These are phyloP conservation scores for Synanthedon formicaeformis DNA, from an alignment of 2,888 invertebrate species.

Conservation along the genomic window DNA sequence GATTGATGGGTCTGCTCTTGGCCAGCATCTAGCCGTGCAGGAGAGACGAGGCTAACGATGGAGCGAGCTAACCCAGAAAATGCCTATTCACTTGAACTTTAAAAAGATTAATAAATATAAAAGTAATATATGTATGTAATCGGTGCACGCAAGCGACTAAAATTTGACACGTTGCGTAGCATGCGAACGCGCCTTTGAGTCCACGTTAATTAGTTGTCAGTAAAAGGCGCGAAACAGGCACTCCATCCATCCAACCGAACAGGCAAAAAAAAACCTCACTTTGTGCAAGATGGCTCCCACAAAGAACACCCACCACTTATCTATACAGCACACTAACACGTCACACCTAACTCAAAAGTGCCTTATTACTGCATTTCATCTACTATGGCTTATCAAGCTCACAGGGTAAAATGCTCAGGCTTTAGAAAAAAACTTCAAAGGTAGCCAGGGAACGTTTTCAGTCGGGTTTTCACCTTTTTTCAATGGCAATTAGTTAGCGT, in stretches of 20 bases:
- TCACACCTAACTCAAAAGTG: slow-evolving; percentile 61
- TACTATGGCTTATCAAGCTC: slow-evolving; percentile 64
- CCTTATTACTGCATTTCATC: slow-evolving; percentile 46
- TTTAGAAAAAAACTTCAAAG: slow-evolving; percentile 51
- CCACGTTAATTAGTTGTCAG: slow-evolving; percentile 6
- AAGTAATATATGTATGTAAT: too few species aligned
- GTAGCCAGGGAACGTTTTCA: slow-evolving; percentile 57
- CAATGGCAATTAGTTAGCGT: slow-evolving; percentile 72
- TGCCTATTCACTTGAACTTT: too few species aligned
- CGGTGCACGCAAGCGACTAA: too few species aligned
- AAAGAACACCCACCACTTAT: slow-evolving; percentile 39
- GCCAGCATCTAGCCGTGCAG: too few species aligned
- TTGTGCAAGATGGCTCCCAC: slow-evolving; percentile 19
- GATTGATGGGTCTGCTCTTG: too few species aligned
- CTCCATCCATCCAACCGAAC: background rate
- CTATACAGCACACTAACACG: slow-evolving; percentile 31
- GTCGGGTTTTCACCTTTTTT: slow-evolving; percentile 70
- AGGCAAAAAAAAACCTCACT: slow-evolving; percentile 27
- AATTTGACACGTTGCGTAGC: too few species aligned
- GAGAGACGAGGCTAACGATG: too few species aligned
- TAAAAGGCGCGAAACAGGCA: slow-evolving; percentile 3
- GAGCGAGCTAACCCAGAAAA: too few species aligned
- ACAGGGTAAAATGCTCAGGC: slow-evolving; percentile 40
- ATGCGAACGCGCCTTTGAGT: slow-evolving; percentile 6
- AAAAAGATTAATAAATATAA: too few species aligned